These are phyloP conservation scores for Melanostoma mellinum DNA, from an alignment of 2,888 invertebrate species.

Conservation along the genomic window DNA sequence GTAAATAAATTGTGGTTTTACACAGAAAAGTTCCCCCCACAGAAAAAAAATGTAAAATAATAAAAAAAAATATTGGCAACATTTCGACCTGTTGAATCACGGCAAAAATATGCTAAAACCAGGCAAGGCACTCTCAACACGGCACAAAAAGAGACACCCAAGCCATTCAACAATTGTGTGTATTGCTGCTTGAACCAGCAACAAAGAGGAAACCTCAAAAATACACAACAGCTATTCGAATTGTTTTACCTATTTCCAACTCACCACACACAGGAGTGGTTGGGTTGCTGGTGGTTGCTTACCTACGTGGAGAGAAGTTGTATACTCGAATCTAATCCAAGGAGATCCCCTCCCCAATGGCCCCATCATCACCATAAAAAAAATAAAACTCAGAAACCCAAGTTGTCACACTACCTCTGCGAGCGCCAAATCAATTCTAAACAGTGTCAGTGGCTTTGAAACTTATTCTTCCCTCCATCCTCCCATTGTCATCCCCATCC, in stretches of 20 bases:
- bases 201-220: constrained; percentile 61
- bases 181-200: constrained; percentile 4
- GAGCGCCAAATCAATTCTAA: constrained; percentile 60
- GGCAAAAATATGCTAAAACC: constrained; percentile 48
- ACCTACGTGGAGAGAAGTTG: background rate
- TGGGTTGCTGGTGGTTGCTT: background rate
- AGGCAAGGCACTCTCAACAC: constrained; percentile 42
- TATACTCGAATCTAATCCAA: too few relatives aligned
- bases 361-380: background rate
- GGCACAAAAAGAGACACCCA: constrained; percentile 18
- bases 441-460: constrained; percentile 37
- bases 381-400: background rate
- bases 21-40: constrained; percentile 18
- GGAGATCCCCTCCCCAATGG: background rate
- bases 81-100: constrained; percentile 71
- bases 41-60: constrained; percentile 5
- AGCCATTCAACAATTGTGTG: constrained; percentile 16
- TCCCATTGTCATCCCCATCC: background rate
- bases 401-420: constrained; percentile 44
- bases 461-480: background rate
- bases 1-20: constrained; percentile 48
- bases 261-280: constrained; percentile 51
- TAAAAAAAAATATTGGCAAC: constrained; percentile 35
- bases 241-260: constrained; percentile 49
- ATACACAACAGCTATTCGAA: constrained; percentile 44